Evolutionary conservation across 2,113 vertebrate species (phyloP).

Genomic region (Heptranchias perlo): DNA sequence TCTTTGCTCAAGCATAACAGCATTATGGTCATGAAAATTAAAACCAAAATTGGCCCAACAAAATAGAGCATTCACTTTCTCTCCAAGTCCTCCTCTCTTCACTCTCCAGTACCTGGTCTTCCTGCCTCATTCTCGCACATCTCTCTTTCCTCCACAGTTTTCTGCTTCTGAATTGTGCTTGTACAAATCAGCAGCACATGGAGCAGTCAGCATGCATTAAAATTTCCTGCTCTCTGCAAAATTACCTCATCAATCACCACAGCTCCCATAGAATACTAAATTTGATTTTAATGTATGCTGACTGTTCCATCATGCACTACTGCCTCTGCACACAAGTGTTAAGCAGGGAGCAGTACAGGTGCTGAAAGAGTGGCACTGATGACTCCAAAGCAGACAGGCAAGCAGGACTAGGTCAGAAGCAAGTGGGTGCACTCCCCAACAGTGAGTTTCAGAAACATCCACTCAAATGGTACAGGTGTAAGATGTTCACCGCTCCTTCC

Average conservation of each 20-base stretch:
- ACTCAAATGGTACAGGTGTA: background rate
- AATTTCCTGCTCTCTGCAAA: background rate
- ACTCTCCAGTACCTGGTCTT: background rate
- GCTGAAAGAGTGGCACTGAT: background rate
- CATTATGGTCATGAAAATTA: too few species aligned
- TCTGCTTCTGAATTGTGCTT: background rate
- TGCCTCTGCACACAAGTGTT: background rate
- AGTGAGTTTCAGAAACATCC: background rate
- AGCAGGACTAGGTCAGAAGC: background rate
- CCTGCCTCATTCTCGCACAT: background rate
- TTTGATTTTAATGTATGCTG: background rate
- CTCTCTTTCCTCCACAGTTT: background rate
- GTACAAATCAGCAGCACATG: background rate
- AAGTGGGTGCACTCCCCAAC: background rate
- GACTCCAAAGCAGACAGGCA: background rate
- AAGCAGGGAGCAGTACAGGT: background rate
- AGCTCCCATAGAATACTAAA: background rate
- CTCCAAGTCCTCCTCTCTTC: too few species aligned
- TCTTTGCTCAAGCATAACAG: too few species aligned
- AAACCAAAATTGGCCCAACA: too few species aligned
- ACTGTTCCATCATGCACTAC: background rate
- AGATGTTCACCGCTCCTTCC: background rate
- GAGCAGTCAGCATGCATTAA: background rate
- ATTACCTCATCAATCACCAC: background rate
- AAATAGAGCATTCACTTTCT: too few species aligned